Conservation (phyloP, 2,113 vertebrate genomes). For the Semicossyphus pulcher region DNA sequence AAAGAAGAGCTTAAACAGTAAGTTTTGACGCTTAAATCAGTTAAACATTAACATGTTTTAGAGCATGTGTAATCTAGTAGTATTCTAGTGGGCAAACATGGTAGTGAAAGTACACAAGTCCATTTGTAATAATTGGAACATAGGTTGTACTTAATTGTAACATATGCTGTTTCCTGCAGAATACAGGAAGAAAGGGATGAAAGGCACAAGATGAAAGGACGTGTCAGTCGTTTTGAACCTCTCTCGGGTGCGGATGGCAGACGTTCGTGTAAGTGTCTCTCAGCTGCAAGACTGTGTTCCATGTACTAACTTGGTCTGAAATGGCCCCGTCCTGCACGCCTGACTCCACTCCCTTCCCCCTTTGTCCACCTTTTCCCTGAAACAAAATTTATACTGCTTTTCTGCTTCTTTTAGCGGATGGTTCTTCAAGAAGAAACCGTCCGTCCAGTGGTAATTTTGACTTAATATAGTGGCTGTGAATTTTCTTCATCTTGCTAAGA, state of each 20-base stretch:
- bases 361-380: constrained; percentile 42
- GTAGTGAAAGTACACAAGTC: too few relatives aligned
- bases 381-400: constrained; percentile 84
- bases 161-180: constrained; percentile 74
- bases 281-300: background rate
- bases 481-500: constrained; percentile 65
- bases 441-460: constrained; percentile 95
- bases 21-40: constrained; percentile 62
- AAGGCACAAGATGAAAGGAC: constrained; percentile 96
- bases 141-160: too few relatives aligned
- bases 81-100: too few relatives aligned
- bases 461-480: constrained; percentile 76
- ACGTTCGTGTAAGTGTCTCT: constrained; percentile 90
- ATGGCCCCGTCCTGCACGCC: constrained; percentile 23
- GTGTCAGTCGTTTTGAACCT: constrained; percentile 97
- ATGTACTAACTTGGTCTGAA: constrained; percentile 29
- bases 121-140: too few relatives aligned
- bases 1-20: constrained; percentile 99
- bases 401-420: constrained; percentile 91
- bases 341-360: constrained; percentile 9
- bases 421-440: constrained; percentile 97
- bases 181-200: constrained; percentile 98
- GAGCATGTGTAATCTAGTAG: too few relatives aligned
- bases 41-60: background rate
- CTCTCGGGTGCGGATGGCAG: constrained; percentile 90